phyloP scores from a whole-genome alignment of 2,797 vertebrate genomes.

The Syngnathus rostellatus region DNA sequence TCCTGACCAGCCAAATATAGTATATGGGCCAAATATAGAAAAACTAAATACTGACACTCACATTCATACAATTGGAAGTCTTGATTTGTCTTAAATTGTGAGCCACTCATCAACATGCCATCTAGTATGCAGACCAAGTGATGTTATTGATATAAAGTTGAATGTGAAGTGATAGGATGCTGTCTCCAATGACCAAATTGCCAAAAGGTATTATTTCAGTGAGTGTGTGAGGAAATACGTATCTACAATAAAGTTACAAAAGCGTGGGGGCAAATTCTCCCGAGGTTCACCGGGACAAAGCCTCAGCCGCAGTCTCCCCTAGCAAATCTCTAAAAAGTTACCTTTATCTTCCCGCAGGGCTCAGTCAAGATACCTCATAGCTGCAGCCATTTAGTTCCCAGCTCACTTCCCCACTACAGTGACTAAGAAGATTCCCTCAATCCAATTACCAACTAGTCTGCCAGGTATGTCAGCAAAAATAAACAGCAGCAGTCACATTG shows the following conservation, averaged over 20 bases:
- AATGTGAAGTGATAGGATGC: too few species aligned
- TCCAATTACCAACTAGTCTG: conserved; percentile 60
- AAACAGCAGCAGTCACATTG: conserved; percentile 20
- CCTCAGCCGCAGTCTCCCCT: conserved; percentile 42
- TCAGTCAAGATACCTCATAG: conserved; percentile 41
- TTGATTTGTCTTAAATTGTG: neutral
- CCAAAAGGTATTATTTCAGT: neutral
- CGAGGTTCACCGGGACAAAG: conserved; percentile 27
- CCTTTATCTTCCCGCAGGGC: conserved; percentile 56
- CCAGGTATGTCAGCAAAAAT: conserved; percentile 35
- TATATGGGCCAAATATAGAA: too few species aligned
- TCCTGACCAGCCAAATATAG: too few species aligned
- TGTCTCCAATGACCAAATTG: neutral
- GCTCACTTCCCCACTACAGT: conserved; percentile 46
- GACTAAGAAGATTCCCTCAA: conserved; percentile 67
- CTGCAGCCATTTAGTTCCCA: conserved; percentile 57
- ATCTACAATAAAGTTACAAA: neutral
- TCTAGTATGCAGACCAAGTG: neutral
- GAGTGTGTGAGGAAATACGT: neutral
- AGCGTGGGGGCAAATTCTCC: neutral
- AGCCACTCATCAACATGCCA: neutral
- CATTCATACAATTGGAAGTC: too few species aligned
- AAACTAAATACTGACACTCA: too few species aligned
- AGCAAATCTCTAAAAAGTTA: conserved; percentile 47
- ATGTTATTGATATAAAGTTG: neutral